Percentiles rank a stretch among this genome's conserved stretches.
Evolutionary conservation across 2,888 invertebrate genomes (phyloP).

Genomic region (Machimus atricapillus): DNA sequence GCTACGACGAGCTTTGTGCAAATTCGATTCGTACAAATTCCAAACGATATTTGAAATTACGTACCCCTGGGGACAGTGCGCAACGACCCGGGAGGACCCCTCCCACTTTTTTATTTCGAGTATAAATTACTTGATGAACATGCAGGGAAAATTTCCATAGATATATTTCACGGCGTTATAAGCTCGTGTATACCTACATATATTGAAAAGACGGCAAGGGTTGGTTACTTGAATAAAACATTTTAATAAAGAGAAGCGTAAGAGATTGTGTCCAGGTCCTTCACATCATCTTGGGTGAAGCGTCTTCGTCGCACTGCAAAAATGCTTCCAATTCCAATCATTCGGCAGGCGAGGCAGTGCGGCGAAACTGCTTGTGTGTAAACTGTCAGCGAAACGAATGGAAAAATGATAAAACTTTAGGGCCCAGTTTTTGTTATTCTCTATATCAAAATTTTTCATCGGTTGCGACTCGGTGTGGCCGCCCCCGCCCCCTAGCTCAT

Average conservation of each 20-base stretch:
- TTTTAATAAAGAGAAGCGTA: background rate
- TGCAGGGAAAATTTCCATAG: background rate
- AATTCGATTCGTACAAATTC: background rate
- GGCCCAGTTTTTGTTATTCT: background rate
- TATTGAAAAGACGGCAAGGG: background rate
- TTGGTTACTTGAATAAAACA: background rate
- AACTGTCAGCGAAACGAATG: conserved; percentile 30
- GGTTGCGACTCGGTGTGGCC: background rate
- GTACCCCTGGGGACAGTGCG: background rate
- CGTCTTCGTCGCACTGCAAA: background rate
- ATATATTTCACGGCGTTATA: background rate
- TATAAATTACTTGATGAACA: conserved; percentile 14
- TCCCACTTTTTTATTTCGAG: background rate
- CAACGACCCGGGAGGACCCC: background rate
- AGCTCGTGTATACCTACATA: background rate
- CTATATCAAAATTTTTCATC: conserved; percentile 12
- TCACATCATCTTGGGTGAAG: background rate
- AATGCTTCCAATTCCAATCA: conserved; percentile 21
- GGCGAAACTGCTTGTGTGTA: background rate
- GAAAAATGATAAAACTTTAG: conserved; percentile 25
- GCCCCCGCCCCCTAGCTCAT: background rate
- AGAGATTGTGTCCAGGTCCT: background rate
- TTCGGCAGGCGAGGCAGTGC: background rate
- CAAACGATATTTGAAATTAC: background rate
- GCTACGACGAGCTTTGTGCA: background rate